phyloP scores from a whole-genome alignment of 2,888 invertebrate species.

The Rotaria macrura region DNA sequence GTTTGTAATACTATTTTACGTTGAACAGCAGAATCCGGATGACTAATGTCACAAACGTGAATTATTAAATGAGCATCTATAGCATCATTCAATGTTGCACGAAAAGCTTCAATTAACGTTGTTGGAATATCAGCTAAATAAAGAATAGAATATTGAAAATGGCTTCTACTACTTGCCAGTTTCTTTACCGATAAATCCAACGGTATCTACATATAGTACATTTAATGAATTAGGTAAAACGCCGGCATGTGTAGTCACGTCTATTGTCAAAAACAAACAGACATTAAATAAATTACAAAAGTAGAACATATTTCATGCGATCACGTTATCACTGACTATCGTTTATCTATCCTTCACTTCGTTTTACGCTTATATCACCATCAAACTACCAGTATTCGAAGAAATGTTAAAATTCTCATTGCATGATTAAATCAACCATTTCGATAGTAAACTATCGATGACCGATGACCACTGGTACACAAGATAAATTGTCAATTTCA shows the following conservation, averaged over 20 bases:
- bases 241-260: constrained; percentile 48
- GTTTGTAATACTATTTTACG: constrained; percentile 61
- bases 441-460: too few species aligned
- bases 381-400: too few species aligned
- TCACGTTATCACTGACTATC: too few species aligned
- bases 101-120: constrained; percentile 65
- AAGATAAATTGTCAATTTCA: too few species aligned
- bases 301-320: too few species aligned
- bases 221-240: constrained; percentile 58
- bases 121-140: constrained; percentile 61
- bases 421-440: too few species aligned
- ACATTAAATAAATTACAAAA: neutral
- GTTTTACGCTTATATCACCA: too few species aligned
- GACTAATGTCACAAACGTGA: constrained; percentile 68
- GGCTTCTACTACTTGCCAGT: too few species aligned
- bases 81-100: constrained; percentile 70
- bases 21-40: constrained; percentile 62
- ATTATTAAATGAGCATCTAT: constrained; percentile 57
- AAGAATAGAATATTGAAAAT: neutral
- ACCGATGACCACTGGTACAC: too few species aligned
- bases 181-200: too few species aligned
- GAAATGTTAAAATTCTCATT: too few species aligned
- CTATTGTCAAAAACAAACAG: neutral
- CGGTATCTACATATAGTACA: constrained; percentile 68
- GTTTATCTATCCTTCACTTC: too few species aligned